Percentiles rank a stretch among this genome's conserved stretches.
Evolutionary conservation across 2,113 vertebrate species (phyloP).

Genomic region (Burhinus bistriatus): DNA sequence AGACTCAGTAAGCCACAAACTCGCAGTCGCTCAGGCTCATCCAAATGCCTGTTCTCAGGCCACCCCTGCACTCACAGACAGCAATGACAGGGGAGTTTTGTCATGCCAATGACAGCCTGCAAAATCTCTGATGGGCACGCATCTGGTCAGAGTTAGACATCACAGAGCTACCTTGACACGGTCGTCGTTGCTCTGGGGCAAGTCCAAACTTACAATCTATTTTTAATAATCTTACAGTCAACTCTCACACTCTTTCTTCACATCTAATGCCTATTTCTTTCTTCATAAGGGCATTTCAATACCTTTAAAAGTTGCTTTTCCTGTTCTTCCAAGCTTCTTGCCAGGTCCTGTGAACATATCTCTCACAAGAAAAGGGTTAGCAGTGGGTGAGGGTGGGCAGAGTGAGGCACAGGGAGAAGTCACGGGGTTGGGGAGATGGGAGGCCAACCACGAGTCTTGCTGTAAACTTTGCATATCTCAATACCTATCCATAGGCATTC

Average conservation of each 20-base stretch:
- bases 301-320: background rate
- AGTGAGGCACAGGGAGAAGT: background rate
- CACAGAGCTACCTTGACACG: background rate
- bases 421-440: background rate
- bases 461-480: background rate
- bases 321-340: background rate
- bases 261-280: background rate
- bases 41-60: background rate
- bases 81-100: accelerated
- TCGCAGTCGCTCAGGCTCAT: background rate
- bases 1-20: background rate
- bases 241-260: background rate
- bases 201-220: background rate
- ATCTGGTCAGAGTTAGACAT: background rate
- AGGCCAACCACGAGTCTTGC: background rate
- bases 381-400: background rate
- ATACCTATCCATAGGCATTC: background rate
- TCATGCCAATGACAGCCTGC: background rate
- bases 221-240: background rate
- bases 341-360: background rate
- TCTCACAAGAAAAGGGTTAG: background rate
- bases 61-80: background rate
- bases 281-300: background rate
- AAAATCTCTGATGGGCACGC: background rate
- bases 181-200: background rate